A percentile compares a stretch with the other conserved stretches of the same genome.
These are phyloP conservation scores for Natator depressus DNA, from an alignment of 2,113 vertebrate species.

Conservation along the genomic window DNA sequence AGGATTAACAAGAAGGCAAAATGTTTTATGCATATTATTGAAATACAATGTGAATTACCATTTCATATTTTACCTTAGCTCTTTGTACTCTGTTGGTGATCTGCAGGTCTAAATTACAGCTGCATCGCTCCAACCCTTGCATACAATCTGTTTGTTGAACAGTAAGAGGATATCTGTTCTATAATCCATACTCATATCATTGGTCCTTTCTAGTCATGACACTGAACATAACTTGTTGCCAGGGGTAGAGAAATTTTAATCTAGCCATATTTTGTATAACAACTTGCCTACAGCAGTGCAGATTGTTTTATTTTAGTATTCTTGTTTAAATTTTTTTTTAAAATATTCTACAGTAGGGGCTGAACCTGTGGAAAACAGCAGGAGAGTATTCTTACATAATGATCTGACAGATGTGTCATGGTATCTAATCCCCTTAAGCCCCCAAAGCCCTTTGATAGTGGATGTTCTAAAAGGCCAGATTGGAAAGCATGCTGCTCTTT, in stretches of 20 bases:
- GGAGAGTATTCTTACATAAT: constrained; percentile 82
- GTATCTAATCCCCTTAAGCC: constrained; percentile 86
- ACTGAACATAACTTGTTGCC: constrained; percentile 45
- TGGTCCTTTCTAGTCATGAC: neutral
- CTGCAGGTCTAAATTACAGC: constrained; percentile 64
- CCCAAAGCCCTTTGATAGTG: constrained; percentile 83
- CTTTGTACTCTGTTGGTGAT: constrained; percentile 54
- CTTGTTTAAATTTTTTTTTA: constrained; percentile 2
- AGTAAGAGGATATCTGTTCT: constrained; percentile 47
- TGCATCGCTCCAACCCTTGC: constrained; percentile 34
- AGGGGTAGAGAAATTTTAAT: constrained; percentile 26
- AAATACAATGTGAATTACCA: constrained; percentile 49
- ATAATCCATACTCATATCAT: constrained; percentile 49
- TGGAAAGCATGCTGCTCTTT: constrained; percentile 84
- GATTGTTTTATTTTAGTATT: neutral
- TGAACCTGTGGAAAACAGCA: constrained; percentile 75
- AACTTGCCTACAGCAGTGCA: constrained; percentile 35
- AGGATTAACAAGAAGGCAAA: constrained; percentile 59
- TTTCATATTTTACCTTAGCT: constrained; percentile 65
- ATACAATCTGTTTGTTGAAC: constrained; percentile 57
- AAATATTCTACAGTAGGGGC: constrained; percentile 69
- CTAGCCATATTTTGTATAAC: neutral
- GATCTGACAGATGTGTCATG: constrained; percentile 86
- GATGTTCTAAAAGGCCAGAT: constrained; percentile 83
- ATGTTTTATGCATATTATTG: constrained; percentile 61